These are phyloP conservation scores for Mycteria americana DNA, from an alignment of 2,797 vertebrate genomes.

Conservation along the genomic window DNA sequence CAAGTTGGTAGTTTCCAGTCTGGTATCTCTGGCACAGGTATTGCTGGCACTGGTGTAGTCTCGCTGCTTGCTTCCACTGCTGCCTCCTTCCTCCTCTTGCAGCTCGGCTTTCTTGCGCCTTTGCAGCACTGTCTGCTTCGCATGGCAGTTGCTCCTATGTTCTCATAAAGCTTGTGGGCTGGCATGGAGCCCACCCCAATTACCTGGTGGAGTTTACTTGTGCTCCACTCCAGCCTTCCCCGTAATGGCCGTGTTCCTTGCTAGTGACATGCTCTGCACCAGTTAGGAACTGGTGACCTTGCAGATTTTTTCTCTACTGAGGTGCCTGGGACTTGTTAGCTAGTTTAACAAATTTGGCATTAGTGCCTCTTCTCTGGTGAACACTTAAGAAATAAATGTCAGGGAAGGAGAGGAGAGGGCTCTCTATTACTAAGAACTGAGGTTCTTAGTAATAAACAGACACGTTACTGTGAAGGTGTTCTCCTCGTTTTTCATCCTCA, in stretches of 20 bases:
- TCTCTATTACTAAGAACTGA: background rate
- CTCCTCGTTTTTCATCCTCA: background rate
- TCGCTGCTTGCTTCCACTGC: fast-evolving
- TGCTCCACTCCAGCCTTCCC: background rate
- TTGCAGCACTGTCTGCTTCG: background rate
- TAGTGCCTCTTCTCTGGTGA: background rate
- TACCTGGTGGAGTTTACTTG: background rate
- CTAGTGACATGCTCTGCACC: background rate
- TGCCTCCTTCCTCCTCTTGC: background rate
- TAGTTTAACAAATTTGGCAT: background rate
- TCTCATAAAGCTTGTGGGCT: background rate
- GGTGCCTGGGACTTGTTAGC: background rate
- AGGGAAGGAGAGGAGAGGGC: background rate
- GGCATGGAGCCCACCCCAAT: background rate
- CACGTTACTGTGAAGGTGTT: background rate
- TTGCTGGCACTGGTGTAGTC: background rate
- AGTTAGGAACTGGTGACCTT: background rate
- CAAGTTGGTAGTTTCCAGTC: background rate
- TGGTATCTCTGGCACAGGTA: background rate
- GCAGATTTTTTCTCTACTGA: background rate
- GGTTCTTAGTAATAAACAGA: background rate
- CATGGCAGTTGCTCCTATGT: background rate
- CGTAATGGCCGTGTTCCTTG: fast-evolving
- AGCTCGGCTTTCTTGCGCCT: background rate
- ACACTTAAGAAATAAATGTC: background rate